Base-by-base conservation (phyloP, 2,888 invertebrate genomes). In the Masnerella sp. region DNA sequence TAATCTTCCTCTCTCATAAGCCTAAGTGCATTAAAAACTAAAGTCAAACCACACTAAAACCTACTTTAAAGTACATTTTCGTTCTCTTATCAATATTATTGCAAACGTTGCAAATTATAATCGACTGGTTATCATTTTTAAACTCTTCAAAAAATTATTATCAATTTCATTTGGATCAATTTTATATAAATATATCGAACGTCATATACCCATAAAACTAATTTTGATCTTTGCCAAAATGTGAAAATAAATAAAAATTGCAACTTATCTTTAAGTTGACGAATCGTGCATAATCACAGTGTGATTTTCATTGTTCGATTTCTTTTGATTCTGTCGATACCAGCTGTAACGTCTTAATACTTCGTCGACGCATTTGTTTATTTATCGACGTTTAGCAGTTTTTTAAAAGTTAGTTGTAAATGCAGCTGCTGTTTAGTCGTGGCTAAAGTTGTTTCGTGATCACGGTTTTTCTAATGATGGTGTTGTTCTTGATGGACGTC, bases 391-490 rank as follows among this genome's bases (percentile, higher is more conserved):
- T n/a, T n/a, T n/a, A n/a, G n/a, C n/a, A n/a, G n/a, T n/a, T n/a
- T n/a, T n/a, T n/a, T n/a, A n/a, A n/a, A n/a, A n/a, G n/a, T n/a
- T n/a, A 25, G 25, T 25, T 5, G 11, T 32, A 32, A 32, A 32
- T 32, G 30, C 30, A 32, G 22, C 22, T 22, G 22, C 22, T 3
- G 22, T 22, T n/a, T n/a, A n/a, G 54, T 36, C 14, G 40, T 38
- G 36, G 51, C 73, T 90, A 93, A 81, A 95, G 90, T 88, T 95
- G 95, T 74, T 95, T 95, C 76, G 95, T 95, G 80, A 95, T 95
- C 82, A 95, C 95, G 72, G 95, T 94, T 88, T 95, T 95, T 79
- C 95, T 91, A 83, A 94, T 92, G 78, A 95, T 93, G 58, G 92
- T 91, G 45, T 92, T 91, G 75, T 92, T 91, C 81, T 90, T 89